A percentile compares a stretch with the other conserved stretches of the same genome.
Evolutionary conservation across 2,888 invertebrate species (phyloP).

Genomic region (Apodemia hepburni): DNA sequence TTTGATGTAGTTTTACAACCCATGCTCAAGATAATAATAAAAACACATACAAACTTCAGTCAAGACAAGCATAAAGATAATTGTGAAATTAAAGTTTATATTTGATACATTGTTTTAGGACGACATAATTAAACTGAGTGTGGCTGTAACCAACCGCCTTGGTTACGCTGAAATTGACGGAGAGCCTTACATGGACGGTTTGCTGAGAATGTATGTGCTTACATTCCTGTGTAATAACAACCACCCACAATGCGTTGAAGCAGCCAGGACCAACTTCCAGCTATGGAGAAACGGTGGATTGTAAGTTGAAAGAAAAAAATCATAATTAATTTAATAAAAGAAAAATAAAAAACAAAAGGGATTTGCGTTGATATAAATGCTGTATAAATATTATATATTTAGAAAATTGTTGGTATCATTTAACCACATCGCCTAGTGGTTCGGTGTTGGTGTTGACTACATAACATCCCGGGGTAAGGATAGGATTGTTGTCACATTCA

Average conservation of each 20-base stretch:
- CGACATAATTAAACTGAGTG: constrained; percentile 62
- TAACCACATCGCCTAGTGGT: too few species aligned
- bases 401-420: too few species aligned
- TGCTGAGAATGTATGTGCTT: constrained; percentile 76
- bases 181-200: constrained; percentile 73
- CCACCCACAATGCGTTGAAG: constrained; percentile 55
- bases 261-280: constrained; percentile 55
- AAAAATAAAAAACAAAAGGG: too few species aligned
- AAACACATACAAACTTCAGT: too few species aligned
- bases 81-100: neutral
- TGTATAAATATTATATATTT: too few species aligned
- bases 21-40: too few species aligned
- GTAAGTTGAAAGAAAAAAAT: constrained; percentile 41
- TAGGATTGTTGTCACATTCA: too few species aligned
- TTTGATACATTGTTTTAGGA: constrained; percentile 46
- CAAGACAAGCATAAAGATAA: neutral
- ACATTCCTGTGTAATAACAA: constrained; percentile 77
- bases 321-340: too few species aligned
- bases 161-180: constrained; percentile 62
- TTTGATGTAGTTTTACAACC: too few species aligned
- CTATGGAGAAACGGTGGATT: constrained; percentile 50
- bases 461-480: too few species aligned
- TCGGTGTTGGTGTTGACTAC: too few species aligned
- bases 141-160: constrained; percentile 65
- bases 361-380: too few species aligned